These are phyloP conservation scores for Tenthredo amoena DNA, from an alignment of 2,888 invertebrate genomes.

Conservation along the genomic window DNA sequence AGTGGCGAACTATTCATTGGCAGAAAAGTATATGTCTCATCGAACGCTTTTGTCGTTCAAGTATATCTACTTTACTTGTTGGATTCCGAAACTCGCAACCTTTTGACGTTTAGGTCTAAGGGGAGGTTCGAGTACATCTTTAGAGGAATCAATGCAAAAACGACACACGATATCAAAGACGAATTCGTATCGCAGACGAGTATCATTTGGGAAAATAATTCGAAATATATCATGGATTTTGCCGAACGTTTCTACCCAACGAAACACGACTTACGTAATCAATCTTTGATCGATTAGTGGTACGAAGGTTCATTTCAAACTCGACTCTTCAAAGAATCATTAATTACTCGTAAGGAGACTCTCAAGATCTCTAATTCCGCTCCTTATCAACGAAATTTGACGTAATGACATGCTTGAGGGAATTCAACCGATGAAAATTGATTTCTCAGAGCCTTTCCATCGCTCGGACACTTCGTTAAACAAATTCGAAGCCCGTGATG, in stretches of 20 bases:
- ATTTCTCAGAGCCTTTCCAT: not conserved
- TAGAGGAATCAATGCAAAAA: not conserved
- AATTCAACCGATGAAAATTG: not conserved
- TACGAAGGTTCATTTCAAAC: not conserved
- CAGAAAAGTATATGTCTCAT: not conserved
- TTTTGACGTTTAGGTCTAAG: not conserved
- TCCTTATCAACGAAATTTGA: not conserved
- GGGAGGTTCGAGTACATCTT: not conserved
- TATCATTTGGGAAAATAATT: not conserved
- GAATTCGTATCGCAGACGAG: not conserved
- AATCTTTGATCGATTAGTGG: not conserved
- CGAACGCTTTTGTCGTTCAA: not conserved
- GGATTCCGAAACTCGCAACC: not conserved
- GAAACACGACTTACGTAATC: not conserved
- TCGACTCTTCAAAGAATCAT: not conserved
- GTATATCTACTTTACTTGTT: not conserved
- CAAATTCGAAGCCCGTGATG: not conserved
- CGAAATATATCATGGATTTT: not conserved
- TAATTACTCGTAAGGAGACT: not conserved
- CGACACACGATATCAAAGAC: not conserved
- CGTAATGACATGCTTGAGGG: not conserved
- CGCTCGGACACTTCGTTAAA: not conserved
- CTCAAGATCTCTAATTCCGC: not conserved
- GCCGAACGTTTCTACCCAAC: not conserved
- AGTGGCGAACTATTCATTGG: not conserved